phyloP scores from a whole-genome alignment of 2,113 vertebrate genomes.

The Anarhynchus alexandrinus region DNA sequence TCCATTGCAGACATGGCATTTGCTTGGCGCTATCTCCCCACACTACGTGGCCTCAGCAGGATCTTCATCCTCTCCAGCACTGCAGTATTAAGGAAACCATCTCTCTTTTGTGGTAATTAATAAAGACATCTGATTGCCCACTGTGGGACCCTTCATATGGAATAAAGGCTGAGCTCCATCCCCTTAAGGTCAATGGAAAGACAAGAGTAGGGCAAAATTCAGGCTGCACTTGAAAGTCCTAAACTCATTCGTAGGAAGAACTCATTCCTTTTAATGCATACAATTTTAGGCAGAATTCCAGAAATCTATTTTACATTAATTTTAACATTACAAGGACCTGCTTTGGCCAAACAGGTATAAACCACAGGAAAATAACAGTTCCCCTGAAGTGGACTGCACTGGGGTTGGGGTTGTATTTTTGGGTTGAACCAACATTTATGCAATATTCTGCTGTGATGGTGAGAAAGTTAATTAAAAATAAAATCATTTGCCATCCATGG shows the following conservation, averaged over 20 bases:
- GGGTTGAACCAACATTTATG: neutral
- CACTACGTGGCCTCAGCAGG: accelerated
- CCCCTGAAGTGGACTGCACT: neutral
- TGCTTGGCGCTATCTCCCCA: neutral
- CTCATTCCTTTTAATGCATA: neutral
- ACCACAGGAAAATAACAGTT: neutral
- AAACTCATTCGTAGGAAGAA: accelerated
- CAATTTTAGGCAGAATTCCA: neutral
- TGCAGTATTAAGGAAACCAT: neutral
- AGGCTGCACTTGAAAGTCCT: neutral
- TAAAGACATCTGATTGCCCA: neutral
- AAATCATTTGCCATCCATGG: neutral
- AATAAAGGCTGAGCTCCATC: neutral
- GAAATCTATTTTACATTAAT: neutral
- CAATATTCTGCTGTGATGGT: neutral
- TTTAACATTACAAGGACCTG: neutral
- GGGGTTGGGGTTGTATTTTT: neutral
- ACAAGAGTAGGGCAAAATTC: neutral
- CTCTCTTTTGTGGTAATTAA: neutral
- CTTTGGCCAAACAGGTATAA: neutral
- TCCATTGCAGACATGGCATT: neutral
- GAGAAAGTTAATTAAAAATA: neutral
- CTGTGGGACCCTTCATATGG: neutral
- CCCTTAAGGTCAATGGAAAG: neutral
- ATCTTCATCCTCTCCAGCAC: neutral